These are phyloP conservation scores for Drosophila mimetica DNA, from an alignment of 2,888 invertebrate species.

Conservation along the genomic window DNA sequence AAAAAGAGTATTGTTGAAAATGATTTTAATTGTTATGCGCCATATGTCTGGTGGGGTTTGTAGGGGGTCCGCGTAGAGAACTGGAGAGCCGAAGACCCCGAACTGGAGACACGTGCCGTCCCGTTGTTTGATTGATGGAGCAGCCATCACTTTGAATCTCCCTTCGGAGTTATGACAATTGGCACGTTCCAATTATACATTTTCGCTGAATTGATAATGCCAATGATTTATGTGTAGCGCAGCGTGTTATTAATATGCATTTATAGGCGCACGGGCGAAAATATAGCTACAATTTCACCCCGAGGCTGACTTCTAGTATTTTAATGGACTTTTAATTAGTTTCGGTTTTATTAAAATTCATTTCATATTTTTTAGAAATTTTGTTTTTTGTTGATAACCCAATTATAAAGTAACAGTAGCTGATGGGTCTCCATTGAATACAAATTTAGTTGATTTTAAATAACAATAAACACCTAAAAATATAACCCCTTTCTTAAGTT, in stretches of 20 bases:
- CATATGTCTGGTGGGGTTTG: slow-evolving; percentile 34
- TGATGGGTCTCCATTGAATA: background rate
- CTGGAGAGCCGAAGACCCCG: background rate
- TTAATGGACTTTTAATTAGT: background rate
- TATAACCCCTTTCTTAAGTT: too few species aligned
- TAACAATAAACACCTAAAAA: too few species aligned
- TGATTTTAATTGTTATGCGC: slow-evolving; percentile 61
- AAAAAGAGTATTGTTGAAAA: slow-evolving; percentile 49
- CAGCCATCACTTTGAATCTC: slow-evolving; percentile 13
- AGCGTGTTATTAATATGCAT: slow-evolving; percentile 36
- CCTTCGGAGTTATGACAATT: slow-evolving; percentile 43
- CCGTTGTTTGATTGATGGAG: slow-evolving; percentile 51
- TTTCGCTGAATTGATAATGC: slow-evolving; percentile 38
- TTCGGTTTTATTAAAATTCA: background rate
- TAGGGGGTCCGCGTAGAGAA: background rate
- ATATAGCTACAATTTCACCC: background rate
- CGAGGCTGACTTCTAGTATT: background rate
- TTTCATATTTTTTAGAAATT: background rate
- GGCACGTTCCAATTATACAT: slow-evolving; percentile 57
- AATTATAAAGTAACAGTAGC: background rate
- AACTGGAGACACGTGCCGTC: slow-evolving; percentile 39
- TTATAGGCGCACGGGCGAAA: slow-evolving; percentile 11
- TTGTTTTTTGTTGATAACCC: background rate
- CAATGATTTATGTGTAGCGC: slow-evolving; percentile 49
- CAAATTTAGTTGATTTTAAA: too few species aligned